These are phyloP conservation scores for Frieseomelitta varia DNA, from an alignment of 1,140 invertebrate species.

Conservation along the genomic window DNA sequence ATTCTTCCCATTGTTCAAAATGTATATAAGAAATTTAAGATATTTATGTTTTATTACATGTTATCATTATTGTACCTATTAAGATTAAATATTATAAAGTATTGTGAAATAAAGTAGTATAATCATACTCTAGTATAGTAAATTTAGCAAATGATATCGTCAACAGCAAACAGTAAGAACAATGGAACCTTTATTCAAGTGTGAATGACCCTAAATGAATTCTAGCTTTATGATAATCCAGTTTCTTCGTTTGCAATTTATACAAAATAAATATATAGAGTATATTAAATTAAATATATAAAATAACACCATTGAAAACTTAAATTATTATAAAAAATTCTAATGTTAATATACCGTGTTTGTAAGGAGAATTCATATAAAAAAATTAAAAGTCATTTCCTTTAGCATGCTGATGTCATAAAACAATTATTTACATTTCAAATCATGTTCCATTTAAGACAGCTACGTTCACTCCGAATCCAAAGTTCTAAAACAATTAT, in stretches of 20 bases:
- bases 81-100: background rate
- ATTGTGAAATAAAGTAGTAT: background rate
- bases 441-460: background rate
- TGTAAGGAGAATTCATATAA: background rate
- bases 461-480: background rate
- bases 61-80: background rate
- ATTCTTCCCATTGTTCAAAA: background rate
- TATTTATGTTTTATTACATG: background rate
- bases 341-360: background rate
- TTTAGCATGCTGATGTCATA: background rate
- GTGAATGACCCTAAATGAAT: background rate
- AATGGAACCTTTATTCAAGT: background rate
- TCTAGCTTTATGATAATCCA: background rate
- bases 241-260: background rate
- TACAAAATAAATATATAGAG: too few relatives aligned
- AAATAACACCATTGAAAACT: slow-evolving; percentile 16
- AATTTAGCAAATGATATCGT: background rate
- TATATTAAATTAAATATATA: background rate
- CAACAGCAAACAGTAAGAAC: background rate
- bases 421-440: slow-evolving; percentile 30
- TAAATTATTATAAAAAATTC: background rate
- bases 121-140: background rate
- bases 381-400: slow-evolving; percentile 31
- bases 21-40: background rate
- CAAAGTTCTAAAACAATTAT: background rate